Evolutionary conservation across 92 coral and sea anemone genomes (phyloP), one percentile per base, ranked within the genome.

Genomic region (Diadumene lineata): DNA sequence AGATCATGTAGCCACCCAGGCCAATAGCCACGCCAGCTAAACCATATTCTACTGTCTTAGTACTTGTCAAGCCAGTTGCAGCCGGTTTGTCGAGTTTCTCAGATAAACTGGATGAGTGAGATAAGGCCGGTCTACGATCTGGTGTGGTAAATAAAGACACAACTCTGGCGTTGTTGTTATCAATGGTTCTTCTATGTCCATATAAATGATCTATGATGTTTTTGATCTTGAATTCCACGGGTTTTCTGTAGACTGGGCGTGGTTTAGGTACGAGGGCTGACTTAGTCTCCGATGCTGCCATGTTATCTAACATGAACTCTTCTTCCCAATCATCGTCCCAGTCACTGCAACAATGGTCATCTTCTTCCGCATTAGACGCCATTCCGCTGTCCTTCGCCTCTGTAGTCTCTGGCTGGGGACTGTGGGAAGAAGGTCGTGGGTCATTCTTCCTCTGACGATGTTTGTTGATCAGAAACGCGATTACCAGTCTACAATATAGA

Each of bases 331-430:
- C n/a, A n/a, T n/a, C n/a, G n/a, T n/a, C n/a, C n/a, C n/a, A n/a
- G n/a, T n/a, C n/a, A n/a, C n/a, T n/a, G n/a, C n/a, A n/a, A n/a
- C n/a, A n/a, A 21, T 53, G 10, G 18, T 15, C 19, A 21, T 62
- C 43, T 1, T 62, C 22, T 0, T 62, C 68, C 18, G 28, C 68
- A 28, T 62, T 43, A 22, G 64, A 58, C 27, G 68, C 68, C 68
- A 62, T 19, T 6, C 43, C 68, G n/a, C n/a, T n/a, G n/a, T n/a
- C n/a, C n/a, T n/a, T n/a, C n/a, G n/a, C n/a, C n/a, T n/a, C n/a
- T n/a, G n/a, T n/a, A n/a, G n/a, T n/a, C n/a, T n/a, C n/a, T n/a
- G n/a, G n/a, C n/a, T n/a, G n/a, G n/a, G n/a, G n/a, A 27, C 1
- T 22, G 68, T 43, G 29, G 21, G 43, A 27, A 27, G 43, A 28